A percentile compares a stretch with the other conserved stretches of the same genome.
Evolutionary conservation across 2,797 vertebrate genomes (phyloP).

Genomic region (Ibycter americanus): DNA sequence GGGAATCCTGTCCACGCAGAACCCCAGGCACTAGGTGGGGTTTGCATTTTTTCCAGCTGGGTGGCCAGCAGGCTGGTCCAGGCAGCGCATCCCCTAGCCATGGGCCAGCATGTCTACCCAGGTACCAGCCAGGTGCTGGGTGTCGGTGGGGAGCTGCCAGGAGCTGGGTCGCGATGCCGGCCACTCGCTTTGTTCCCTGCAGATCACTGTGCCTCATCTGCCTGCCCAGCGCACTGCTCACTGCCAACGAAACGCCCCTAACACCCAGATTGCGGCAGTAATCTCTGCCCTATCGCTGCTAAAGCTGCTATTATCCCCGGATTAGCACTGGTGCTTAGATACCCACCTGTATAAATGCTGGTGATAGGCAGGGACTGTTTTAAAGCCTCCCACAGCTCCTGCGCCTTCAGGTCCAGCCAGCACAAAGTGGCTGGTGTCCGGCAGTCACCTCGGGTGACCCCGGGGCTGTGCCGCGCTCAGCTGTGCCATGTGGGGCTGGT

Average conservation of each 20-base stretch:
- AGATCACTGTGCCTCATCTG: not conserved
- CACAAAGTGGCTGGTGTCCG: not conserved
- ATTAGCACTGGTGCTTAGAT: not conserved
- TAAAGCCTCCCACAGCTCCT: not conserved
- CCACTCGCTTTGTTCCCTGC: rapidly evolving
- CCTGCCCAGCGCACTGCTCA: not conserved
- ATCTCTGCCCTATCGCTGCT: slow-evolving; percentile 37
- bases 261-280: not conserved
- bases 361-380: not conserved
- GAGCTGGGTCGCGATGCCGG: rapidly evolving
- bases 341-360: not conserved
- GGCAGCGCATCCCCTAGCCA: rapidly evolving
- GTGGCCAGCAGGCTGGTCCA: rapidly evolving
- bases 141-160: not conserved
- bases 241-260: not conserved
- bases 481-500: not conserved
- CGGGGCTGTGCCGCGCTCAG: rapidly evolving
- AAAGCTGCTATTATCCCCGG: slow-evolving; percentile 39
- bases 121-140: rapidly evolving
- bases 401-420: not conserved
- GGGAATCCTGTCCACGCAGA: not conserved
- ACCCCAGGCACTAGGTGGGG: not conserved
- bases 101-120: rapidly evolving
- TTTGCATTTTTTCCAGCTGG: not conserved
- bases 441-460: slow-evolving; percentile 13